Percentiles rank a stretch among this genome's conserved stretches.
Evolutionary conservation across 2,113 vertebrate species (phyloP).

Genomic region (Grus americana): DNA sequence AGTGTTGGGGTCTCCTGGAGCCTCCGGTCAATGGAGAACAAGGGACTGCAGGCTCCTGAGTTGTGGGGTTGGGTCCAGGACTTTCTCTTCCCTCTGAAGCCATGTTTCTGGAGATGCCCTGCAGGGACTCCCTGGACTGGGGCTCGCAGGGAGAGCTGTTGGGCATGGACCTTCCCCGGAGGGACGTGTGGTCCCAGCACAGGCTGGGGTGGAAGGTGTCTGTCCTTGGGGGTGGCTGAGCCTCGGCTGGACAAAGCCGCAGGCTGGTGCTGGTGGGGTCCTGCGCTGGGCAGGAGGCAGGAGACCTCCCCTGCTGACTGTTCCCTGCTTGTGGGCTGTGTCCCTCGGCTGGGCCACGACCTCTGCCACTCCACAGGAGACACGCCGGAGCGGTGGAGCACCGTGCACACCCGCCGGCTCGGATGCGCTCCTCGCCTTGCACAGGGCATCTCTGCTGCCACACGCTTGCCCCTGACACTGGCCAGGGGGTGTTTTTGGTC

Average conservation of each 20-base stretch:
- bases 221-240: background rate
- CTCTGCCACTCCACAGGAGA: background rate
- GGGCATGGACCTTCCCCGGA: background rate
- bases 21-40: background rate
- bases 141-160: background rate
- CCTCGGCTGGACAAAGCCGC: background rate
- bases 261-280: background rate
- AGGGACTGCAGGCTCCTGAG: background rate
- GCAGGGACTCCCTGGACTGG: background rate
- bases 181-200: background rate
- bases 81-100: background rate
- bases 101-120: background rate
- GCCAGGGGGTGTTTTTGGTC: background rate
- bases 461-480: background rate
- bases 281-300: background rate
- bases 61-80: background rate
- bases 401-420: fast-evolving
- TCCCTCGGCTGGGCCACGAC: background rate
- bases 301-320: background rate
- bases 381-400: fast-evolving
- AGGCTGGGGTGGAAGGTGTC: background rate
- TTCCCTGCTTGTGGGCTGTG: background rate
- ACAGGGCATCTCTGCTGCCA: background rate
- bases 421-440: background rate
- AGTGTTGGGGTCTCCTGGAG: background rate